Evolutionary conservation across 2,113 vertebrate species (phyloP).

Genomic region (Indicator maculatus): DNA sequence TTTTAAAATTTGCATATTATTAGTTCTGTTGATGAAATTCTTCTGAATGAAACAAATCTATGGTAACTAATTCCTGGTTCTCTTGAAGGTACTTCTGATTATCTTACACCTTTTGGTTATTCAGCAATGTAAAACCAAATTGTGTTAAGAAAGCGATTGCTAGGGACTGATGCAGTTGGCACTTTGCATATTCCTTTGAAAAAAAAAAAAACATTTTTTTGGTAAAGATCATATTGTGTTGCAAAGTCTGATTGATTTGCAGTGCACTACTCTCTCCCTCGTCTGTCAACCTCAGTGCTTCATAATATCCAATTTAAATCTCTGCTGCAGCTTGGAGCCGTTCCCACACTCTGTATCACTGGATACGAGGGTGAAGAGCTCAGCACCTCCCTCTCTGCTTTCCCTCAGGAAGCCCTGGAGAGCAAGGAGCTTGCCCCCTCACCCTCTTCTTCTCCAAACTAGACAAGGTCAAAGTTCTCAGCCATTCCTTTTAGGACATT

Average conservation of each 20-base stretch:
- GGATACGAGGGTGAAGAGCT: background rate
- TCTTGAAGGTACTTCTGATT: background rate
- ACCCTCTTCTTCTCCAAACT: too few species aligned
- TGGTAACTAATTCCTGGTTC: background rate
- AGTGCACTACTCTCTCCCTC: background rate
- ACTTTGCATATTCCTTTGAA: background rate
- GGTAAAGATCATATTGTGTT: background rate
- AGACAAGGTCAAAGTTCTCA: too few species aligned
- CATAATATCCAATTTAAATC: background rate
- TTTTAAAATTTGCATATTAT: background rate
- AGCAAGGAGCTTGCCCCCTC: too few species aligned
- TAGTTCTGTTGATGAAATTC: background rate
- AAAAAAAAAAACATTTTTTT: background rate
- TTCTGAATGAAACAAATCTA: background rate
- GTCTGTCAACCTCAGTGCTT: background rate
- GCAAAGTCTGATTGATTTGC: background rate
- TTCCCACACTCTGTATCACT: accelerated
- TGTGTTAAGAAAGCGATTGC: background rate
- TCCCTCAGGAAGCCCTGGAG: background rate
- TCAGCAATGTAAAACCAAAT: background rate
- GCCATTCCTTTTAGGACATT: too few species aligned
- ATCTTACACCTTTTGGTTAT: background rate
- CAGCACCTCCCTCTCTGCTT: background rate
- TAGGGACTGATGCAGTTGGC: background rate
- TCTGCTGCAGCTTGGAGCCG: background rate